These are phyloP conservation scores for Stigmatopora nigra DNA, from an alignment of 2,113 vertebrate species.

Conservation along the genomic window DNA sequence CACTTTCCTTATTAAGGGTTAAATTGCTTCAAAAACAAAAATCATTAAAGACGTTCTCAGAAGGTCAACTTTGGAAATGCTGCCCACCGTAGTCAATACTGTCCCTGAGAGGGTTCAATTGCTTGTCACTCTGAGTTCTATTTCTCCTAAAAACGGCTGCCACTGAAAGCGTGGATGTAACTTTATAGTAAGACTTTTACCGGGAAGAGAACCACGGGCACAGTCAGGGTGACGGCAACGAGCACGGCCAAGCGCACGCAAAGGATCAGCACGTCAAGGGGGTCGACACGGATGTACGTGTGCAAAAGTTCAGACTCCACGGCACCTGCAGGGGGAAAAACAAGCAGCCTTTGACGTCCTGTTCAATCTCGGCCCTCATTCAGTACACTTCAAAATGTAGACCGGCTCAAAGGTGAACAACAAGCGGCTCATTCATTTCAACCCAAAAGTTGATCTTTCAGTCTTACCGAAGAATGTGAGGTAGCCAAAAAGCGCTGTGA, in stretches of 20 bases:
- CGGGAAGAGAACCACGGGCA: slow-evolving; percentile 83
- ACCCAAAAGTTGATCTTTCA: slow-evolving; percentile 25
- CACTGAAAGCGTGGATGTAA: too few species aligned
- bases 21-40: too few species aligned
- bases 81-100: too few species aligned
- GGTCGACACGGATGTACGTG: slow-evolving; percentile 71
- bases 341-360: not conserved
- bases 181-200: slow-evolving; percentile 50
- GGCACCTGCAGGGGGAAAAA: slow-evolving; percentile 46
- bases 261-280: slow-evolving; percentile 72
- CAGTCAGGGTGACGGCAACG: slow-evolving; percentile 78
- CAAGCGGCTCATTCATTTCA: slow-evolving; percentile 29
- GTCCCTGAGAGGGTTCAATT: too few species aligned
- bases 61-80: too few species aligned
- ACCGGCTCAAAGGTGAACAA: not conserved
- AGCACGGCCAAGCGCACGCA: slow-evolving; percentile 78
- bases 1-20: too few species aligned
- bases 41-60: too few species aligned
- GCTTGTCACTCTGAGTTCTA: too few species aligned
- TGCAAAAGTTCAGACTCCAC: slow-evolving; percentile 79
- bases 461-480: slow-evolving; percentile 79
- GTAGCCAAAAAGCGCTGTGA: slow-evolving; percentile 82
- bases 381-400: slow-evolving; percentile 12
- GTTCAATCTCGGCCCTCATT: not conserved
- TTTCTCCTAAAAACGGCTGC: too few species aligned